Evolutionary conservation across 2,113 vertebrate genomes (phyloP).

Genomic region (Eulemur macaco): DNA sequence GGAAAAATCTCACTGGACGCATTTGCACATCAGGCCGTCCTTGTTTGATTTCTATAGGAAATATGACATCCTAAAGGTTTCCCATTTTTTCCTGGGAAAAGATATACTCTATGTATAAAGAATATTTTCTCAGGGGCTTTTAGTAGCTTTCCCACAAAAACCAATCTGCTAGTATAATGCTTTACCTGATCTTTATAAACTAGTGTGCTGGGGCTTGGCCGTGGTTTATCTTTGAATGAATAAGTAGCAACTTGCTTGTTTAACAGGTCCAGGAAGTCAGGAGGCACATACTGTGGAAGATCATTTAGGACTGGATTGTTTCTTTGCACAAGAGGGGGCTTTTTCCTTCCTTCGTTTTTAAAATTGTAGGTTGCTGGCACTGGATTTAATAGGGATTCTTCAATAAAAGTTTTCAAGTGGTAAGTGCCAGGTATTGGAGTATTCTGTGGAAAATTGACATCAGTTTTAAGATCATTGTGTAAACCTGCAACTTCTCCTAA

Average conservation of each 20-base stretch:
- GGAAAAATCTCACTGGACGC: not conserved
- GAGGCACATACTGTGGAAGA: conserved; percentile 73
- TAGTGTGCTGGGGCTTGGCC: conserved; percentile 70
- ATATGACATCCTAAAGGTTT: not conserved
- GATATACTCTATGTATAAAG: not conserved
- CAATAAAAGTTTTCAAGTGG: conserved; percentile 81
- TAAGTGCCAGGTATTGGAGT: conserved; percentile 82
- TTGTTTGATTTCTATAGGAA: not conserved
- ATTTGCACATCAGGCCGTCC: not conserved
- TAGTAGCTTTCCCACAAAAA: not conserved
- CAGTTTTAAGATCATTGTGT: not conserved
- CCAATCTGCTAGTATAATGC: not conserved
- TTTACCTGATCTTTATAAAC: conserved; percentile 84
- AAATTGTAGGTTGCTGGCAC: conserved; percentile 82
- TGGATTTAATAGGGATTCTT: conserved; percentile 86
- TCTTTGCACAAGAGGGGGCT: conserved; percentile 45
- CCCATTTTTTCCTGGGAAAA: not conserved
- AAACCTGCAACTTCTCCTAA: not conserved
- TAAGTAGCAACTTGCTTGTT: conserved; percentile 73
- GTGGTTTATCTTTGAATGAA: conserved; percentile 83
- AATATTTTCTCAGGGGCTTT: not conserved
- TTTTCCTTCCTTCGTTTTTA: conserved; percentile 83
- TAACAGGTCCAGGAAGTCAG: conserved; percentile 78
- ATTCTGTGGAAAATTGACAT: conserved; percentile 77
- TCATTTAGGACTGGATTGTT: conserved; percentile 77